These are phyloP conservation scores for Oceanodroma tethys DNA, from an alignment of 2,113 vertebrate genomes.

Conservation along the genomic window DNA sequence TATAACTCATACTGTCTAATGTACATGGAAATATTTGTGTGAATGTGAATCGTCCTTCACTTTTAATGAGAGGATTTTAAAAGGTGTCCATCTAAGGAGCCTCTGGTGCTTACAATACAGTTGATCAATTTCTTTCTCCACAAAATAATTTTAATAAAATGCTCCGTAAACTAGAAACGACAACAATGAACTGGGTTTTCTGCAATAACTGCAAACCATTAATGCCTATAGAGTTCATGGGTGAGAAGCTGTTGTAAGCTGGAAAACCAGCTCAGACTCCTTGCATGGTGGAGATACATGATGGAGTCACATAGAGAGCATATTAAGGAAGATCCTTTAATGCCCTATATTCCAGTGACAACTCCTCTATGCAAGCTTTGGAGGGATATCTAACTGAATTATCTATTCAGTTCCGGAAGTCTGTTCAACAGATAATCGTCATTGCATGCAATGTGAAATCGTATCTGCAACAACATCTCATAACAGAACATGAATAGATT, in stretches of 20 bases:
- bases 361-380: neutral
- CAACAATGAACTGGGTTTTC: neutral
- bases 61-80: neutral
- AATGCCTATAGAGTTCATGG: neutral
- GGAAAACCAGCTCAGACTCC: neutral
- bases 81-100: neutral
- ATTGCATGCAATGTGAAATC: neutral
- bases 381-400: neutral
- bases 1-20: neutral
- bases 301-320: neutral
- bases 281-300: neutral
- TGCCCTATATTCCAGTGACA: neutral
- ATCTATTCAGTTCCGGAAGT: neutral
- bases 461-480: neutral
- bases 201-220: neutral
- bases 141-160: neutral
- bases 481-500: neutral
- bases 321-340: neutral
- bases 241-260: neutral
- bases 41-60: neutral
- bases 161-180: neutral
- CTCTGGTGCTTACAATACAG: accelerated
- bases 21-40: neutral
- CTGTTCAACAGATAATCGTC: neutral
- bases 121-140: neutral